These are phyloP conservation scores for Drosophila trichaetosa DNA, from an alignment of 2,888 invertebrate species.

Conservation along the genomic window DNA sequence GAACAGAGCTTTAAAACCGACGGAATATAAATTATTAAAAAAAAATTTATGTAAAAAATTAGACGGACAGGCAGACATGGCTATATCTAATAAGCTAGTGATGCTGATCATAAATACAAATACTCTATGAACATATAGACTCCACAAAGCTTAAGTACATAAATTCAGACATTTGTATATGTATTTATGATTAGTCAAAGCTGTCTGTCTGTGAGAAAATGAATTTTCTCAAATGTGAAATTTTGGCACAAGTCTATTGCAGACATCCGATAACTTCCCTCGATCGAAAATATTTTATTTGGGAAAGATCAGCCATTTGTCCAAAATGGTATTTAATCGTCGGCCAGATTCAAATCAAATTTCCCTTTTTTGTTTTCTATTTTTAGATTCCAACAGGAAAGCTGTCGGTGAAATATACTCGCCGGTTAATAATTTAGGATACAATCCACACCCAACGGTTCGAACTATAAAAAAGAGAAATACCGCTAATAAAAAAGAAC, in stretches of 20 bases:
- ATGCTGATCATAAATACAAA: background rate
- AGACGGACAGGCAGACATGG: background rate
- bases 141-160: background rate
- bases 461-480: slow-evolving; percentile 90
- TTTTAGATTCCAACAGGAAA: slow-evolving; percentile 73
- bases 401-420: slow-evolving; percentile 72
- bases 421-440: slow-evolving; percentile 65
- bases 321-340: background rate
- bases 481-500: slow-evolving; percentile 97
- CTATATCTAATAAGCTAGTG: background rate
- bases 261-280: background rate
- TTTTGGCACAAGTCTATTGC: background rate
- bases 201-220: background rate
- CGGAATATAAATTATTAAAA: background rate
- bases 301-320: background rate
- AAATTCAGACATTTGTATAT: background rate
- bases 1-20: background rate
- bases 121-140: background rate
- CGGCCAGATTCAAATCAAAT: background rate
- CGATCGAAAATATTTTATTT: background rate
- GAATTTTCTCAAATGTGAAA: background rate
- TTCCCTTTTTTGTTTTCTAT: background rate
- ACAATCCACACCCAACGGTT: slow-evolving; percentile 83
- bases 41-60: background rate
- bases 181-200: background rate